Base-by-base conservation (phyloP, 1,140 invertebrate genomes). In the Streblospio benedicti region DNA sequence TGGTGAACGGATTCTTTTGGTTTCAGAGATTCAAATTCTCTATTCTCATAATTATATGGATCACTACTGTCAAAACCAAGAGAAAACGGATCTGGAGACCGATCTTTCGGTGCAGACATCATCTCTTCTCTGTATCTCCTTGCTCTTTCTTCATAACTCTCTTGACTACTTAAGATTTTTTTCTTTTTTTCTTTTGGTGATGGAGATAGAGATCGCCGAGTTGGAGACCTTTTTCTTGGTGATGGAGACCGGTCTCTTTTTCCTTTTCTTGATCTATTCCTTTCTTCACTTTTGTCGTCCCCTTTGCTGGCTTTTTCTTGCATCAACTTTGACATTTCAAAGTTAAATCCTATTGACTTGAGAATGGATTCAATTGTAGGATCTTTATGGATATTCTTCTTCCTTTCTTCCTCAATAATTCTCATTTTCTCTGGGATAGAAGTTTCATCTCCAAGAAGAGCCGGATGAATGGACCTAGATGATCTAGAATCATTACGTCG, bases 311-410 rank as follows among this genome's bases (percentile, higher is more conserved):
- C 58, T 49, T 57, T 54, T 49, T 76, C 73, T 57, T 75, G 75
- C 73, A 75, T 76, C 61, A 71, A 65, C 51, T 73, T 72, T 3
- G 73, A 76, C 61, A 76, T 65, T 57, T 74, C 75, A 74, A 74
- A 74, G 65, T 76, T 72, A 65, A 75, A 76, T 1, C 75, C 75
- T 47, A 76, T 76, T 28, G 72, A 74, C 53, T 75, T 71, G 14
- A 76, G 50, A 38, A 76, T 75, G 60, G 74, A 74, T 69, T 74
- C 69, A 38, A 76, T 73, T n/a, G 72, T 74, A 25, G 70, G 67
- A 60, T 74, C 71, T 35, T 61, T 27, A 6, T 59, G 25, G 20
- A 31, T 38, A 23, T 18, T 41, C 35, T 35, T 38, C 43, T 35
- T 31, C 14, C 43, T 18, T 41, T 38, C 4, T 23, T 56, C 33